A percentile compares a stretch with the other conserved stretches of the same genome.
These are phyloP conservation scores for Leptoteleia sp. DNA, from an alignment of 1,140 invertebrate genomes.

Conservation along the genomic window DNA sequence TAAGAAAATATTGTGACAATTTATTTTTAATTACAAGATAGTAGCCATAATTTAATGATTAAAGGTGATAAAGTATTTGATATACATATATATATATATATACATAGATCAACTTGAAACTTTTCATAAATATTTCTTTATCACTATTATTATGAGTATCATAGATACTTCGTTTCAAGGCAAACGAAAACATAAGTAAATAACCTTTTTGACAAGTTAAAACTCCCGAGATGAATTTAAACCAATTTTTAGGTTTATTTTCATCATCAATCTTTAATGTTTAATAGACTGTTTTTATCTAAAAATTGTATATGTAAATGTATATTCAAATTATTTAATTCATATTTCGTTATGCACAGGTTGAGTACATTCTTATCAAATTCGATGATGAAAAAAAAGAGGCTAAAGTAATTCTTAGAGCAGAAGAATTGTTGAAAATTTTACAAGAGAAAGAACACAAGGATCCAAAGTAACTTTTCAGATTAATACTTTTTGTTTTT, in stretches of 20 bases:
- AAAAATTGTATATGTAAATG: background rate
- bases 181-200: too few relatives aligned
- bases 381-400: constrained; percentile 94
- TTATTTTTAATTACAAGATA: constrained; percentile 3
- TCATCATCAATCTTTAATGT: too few relatives aligned
- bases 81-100: too few relatives aligned
- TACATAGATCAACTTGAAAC: too few relatives aligned
- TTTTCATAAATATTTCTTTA: too few relatives aligned
- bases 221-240: too few relatives aligned
- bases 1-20: constrained; percentile 7
- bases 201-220: too few relatives aligned
- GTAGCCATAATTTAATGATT: constrained; percentile 6
- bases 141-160: too few relatives aligned
- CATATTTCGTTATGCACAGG: constrained; percentile 78
- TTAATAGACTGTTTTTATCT: too few relatives aligned
- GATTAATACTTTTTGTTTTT: constrained; percentile 11
- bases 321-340: constrained; percentile 6
- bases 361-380: constrained; percentile 98
- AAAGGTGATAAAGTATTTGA: too few relatives aligned
- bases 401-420: constrained; percentile 91
- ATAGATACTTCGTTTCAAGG: too few relatives aligned
- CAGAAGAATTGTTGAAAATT: constrained; percentile 88
- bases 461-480: constrained; percentile 87
- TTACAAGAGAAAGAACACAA: constrained; percentile 91
- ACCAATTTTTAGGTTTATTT: too few relatives aligned